Conservation (phyloP, 2,888 invertebrate genomes). For the Ceratothoa steindachneri region DNA sequence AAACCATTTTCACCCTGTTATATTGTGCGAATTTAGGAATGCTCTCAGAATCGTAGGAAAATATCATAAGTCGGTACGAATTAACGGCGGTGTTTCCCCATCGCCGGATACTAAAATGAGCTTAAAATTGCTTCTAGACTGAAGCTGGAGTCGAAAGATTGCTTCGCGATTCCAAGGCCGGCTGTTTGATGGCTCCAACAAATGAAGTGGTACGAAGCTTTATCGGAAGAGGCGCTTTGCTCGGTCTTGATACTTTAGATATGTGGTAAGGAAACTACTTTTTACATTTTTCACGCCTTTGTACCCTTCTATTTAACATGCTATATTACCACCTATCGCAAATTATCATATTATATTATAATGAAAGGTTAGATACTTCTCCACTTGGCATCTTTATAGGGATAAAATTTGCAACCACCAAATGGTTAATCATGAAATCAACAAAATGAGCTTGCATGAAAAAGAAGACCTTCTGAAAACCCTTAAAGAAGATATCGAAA, state of each 20-base stretch:
- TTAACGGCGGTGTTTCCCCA: neutral
- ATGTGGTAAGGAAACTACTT: neutral
- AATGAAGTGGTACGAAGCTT: neutral
- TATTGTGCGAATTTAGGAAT: no score
- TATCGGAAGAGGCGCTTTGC: neutral
- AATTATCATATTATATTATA: no score
- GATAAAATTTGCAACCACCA: neutral
- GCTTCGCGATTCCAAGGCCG: neutral
- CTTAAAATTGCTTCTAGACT: neutral
- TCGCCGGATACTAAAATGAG: neutral
- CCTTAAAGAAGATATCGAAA: neutral
- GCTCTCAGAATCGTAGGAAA: no score
- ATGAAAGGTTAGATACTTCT: no score
- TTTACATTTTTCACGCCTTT: neutral
- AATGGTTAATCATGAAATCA: constrained; percentile 8
- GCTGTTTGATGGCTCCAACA: constrained; percentile 2
- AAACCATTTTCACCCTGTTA: no score
- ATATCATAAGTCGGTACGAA: neutral
- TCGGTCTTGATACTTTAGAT: neutral
- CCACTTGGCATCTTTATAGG: no score
- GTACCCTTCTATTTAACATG: no score
- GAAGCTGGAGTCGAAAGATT: constrained; percentile 7
- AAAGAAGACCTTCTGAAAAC: constrained; percentile 5
- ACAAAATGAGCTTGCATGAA: constrained; percentile 4
- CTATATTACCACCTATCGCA: no score